Evolutionary conservation across 2,888 invertebrate genomes (phyloP).

Genomic region (Willowsia nigromaculata): DNA sequence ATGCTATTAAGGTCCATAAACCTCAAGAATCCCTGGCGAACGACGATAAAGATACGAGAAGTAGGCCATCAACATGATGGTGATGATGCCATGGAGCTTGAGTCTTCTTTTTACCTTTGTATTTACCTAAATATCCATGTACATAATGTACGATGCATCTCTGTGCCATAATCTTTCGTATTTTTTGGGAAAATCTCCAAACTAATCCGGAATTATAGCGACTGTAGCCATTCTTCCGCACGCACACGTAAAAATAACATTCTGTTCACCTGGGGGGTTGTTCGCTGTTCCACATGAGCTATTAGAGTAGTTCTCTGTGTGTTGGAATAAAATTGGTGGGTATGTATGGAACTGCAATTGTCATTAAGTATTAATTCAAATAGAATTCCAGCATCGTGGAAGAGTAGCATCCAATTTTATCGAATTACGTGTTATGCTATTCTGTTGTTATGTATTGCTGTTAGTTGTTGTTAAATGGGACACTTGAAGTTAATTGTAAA

Average conservation of each 20-base stretch:
- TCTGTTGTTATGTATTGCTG: neutral
- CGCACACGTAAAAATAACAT: no score
- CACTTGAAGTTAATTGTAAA: no score
- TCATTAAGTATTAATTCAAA: neutral
- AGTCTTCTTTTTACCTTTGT: neutral
- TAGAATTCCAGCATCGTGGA: neutral
- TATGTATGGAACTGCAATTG: neutral
- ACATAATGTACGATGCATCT: neutral
- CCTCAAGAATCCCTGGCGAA: slow-evolving; percentile 55
- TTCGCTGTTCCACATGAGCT: no score
- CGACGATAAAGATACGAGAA: slow-evolving; percentile 46
- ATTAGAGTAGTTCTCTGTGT: no score
- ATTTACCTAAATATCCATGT: neutral
- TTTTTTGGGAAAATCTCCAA: neutral
- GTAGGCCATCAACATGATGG: slow-evolving; percentile 49
- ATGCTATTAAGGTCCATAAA: slow-evolving; percentile 62
- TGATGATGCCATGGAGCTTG: neutral
- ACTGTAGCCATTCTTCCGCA: no score
- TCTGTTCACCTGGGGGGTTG: no score
- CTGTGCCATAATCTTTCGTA: neutral
- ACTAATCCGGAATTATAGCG: no score
- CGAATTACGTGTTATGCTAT: no score
- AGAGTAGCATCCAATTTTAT: neutral
- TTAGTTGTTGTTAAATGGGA: no score
- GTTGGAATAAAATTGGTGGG: no score